These are phyloP conservation scores for Palythoa grandis DNA, from an alignment of 92 coral and sea anemone species.

Conservation along the genomic window DNA sequence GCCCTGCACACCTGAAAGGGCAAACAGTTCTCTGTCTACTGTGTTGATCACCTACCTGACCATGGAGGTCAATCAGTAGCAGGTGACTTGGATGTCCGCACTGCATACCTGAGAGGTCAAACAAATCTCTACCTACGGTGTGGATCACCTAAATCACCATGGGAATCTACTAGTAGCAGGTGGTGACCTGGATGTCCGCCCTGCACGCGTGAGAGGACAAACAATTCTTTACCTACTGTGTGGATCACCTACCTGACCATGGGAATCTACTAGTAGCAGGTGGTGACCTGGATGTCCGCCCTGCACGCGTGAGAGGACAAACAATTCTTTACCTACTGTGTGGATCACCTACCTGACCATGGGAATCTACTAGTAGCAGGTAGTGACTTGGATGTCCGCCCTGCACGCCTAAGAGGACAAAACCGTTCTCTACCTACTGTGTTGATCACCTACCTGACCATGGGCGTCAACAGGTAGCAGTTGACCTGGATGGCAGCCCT, in stretches of 20 bases:
- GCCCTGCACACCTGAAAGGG: too few relatives aligned
- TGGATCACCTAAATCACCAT: neutral
- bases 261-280: slow-evolving; percentile 85
- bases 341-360: slow-evolving; percentile 75
- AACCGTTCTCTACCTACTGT: neutral
- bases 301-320: too few relatives aligned
- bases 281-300: too few relatives aligned
- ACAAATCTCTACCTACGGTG: neutral
- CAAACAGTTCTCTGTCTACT: neutral
- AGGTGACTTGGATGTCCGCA: slow-evolving; percentile 19
- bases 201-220: too few relatives aligned
- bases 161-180: neutral
- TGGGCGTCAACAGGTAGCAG: slow-evolving; percentile 70
- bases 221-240: neutral
- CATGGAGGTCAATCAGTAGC: slow-evolving; percentile 86
- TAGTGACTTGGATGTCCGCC: too few relatives aligned
- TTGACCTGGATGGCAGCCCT: slow-evolving; percentile 64
- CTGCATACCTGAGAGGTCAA: slow-evolving; percentile 13
- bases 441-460: slow-evolving; percentile 73
- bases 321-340: neutral
- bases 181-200: too few relatives aligned
- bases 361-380: slow-evolving; percentile 69
- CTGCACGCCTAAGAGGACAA: too few relatives aligned
- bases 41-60: slow-evolving; percentile 66
- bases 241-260: slow-evolving; percentile 76